These are phyloP conservation scores for Strix occidentalis DNA, from an alignment of 2,797 vertebrate species.

Conservation along the genomic window DNA sequence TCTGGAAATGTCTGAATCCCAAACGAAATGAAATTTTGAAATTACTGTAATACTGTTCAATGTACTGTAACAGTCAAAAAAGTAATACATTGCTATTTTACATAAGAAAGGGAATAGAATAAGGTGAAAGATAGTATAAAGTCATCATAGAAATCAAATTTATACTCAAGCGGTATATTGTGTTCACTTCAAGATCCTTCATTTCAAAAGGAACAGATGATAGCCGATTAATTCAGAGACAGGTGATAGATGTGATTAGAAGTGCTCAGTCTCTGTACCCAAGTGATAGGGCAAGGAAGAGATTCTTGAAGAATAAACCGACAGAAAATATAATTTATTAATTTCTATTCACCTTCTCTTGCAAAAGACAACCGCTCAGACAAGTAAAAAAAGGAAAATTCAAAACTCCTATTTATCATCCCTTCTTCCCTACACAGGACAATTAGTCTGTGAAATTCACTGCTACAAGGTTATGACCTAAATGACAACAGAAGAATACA, in stretches of 20 bases:
- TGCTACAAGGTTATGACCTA: not conserved
- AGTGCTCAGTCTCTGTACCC: not conserved
- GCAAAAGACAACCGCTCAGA: not conserved
- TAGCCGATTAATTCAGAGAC: not conserved
- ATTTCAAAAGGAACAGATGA: not conserved
- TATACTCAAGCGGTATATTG: not conserved
- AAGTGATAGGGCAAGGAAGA: not conserved
- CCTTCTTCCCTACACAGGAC: not conserved
- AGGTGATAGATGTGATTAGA: not conserved
- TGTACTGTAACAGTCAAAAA: not conserved
- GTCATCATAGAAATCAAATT: not conserved
- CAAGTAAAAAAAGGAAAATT: not conserved
- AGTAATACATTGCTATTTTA: not conserved
- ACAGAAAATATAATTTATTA: not conserved
- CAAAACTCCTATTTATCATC: not conserved
- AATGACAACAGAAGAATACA: not conserved
- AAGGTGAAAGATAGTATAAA: not conserved
- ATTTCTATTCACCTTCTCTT: not conserved
- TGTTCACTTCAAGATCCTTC: not conserved
- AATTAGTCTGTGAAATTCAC: not conserved
- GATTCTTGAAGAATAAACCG: not conserved
- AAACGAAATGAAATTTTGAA: too few relatives aligned
- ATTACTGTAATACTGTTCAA: not conserved
- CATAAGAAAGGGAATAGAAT: not conserved
- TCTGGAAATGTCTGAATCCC: not conserved